A percentile compares a stretch with the other conserved stretches of the same genome.
Conservation (phyloP, 2,888 invertebrate genomes). For the Troilus luridus region DNA sequence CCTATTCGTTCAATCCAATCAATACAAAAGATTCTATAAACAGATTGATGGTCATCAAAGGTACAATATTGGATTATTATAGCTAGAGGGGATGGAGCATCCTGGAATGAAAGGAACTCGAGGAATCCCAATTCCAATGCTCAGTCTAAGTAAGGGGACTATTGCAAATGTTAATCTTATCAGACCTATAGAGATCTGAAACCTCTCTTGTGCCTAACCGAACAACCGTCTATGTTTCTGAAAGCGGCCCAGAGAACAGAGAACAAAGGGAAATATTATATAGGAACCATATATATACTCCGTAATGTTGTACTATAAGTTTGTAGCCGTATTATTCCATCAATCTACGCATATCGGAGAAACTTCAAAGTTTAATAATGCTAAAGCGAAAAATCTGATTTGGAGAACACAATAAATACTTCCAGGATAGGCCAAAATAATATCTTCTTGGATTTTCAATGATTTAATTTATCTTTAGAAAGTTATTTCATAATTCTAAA, state of each 20-base stretch:
- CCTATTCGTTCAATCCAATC: no score
- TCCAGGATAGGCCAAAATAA: no score
- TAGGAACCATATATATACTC: neutral
- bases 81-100: neutral
- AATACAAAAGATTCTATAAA: neutral
- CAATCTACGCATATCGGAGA: no score
- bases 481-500: no score
- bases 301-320: no score
- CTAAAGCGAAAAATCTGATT: no score
- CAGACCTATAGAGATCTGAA: neutral
- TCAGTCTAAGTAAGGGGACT: neutral
- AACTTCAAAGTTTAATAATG: no score
- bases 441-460: no score
- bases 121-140: neutral
- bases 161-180: slow-evolving; percentile 25
- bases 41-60: slow-evolving; percentile 1
- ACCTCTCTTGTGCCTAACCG: neutral
- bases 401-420: no score
- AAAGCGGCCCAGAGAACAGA: neutral
- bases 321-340: no score
- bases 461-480: no score
- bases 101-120: neutral
- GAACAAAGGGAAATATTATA: neutral
- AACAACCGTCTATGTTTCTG: neutral
- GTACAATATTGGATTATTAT: neutral